Base-by-base conservation (phyloP, 2,113 vertebrate genomes). In the Psophia crepitans region DNA sequence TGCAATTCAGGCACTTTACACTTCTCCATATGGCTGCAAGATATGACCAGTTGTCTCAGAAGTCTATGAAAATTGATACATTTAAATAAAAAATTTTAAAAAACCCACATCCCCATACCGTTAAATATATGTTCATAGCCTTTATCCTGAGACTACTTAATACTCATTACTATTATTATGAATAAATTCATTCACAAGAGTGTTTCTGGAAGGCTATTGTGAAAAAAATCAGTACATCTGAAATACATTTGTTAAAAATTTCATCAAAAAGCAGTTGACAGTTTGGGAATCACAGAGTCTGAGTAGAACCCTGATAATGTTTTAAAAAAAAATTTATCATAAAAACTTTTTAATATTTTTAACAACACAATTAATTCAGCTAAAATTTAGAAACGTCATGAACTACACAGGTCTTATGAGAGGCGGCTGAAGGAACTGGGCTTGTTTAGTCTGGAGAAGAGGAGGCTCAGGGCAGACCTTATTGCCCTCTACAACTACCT, bases 71-170 rank as follows among this genome's bases (percentile, higher is more conserved):
- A 79, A 88, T 9, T 3, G 14, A 57, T 12, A 46, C 0, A 28
- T 64, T 87, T 11, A 63, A 54, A 35, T n/a, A 71, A 77, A 46
- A 4, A 10, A 0, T 3, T 3, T 13, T 13, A 51, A 39, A 28
- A 3, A 56, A 11, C 0, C 9, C 27, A 61, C 13, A 58, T 21
- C 18, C 6, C 2, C 4, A 8, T 46, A 68, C 23, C 0, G 3
- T 48, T 79, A 69, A 60, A 65, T 15, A 21, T 30, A 65, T 7
- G 2, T 37, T 83, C 17, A 53, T 6, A 71, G 41, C 8, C 22
- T 70, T 89, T 53, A 78, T 37, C 22, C 3, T 69, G 48, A 23
- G 19, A 74, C 17, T 63, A 44, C 17, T 32, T 46, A 64, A 84
- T 37, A n/a, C 2, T 86, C 65, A 46, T 58, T 77, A 41, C 11